Base-by-base conservation (phyloP, 2,113 vertebrate species). In the Cynocephalus volans region DNA sequence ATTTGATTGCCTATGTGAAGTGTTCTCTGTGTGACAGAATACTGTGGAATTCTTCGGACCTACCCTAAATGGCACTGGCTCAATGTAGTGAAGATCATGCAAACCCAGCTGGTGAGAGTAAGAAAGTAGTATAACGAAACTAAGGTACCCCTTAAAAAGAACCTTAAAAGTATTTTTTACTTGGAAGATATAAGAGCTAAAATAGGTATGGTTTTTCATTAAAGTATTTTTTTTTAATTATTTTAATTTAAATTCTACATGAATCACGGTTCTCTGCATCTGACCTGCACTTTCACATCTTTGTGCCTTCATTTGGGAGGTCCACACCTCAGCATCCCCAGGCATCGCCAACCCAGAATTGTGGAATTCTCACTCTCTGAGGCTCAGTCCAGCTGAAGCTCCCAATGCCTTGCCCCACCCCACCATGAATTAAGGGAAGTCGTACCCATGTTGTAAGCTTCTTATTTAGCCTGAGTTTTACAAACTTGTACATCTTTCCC, bases 51-150 rank as follows among this genome's bases (percentile, higher is more conserved):
- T 80, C 64, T 82, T 62, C 28, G 1, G 67, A 91, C 88, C n/a
- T 11, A 17, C 83, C 96, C 96, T 81, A 94, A 90, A 83, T 89
- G 85, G 70, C 75, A 90, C 77, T 73, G 75, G 50, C 62, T 92
- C 28, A 75, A 65, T 82, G 77, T 79, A 95, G 33, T 0, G 1
- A 98, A 96, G 56, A 86, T 9, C 7, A 54, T 88, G 65, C 83
- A 80, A 80, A 52, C 26, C 28, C 18, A 72, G 48, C 67, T 6
- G 15, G 54, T 65, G 7, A 64, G 5, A 65, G 10, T 9, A 52
- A 67, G 10, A 1, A 64, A 93, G 31, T 8, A 48, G 24, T 17
- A 93, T 52, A 54, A 80, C 11, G 18, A 87, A 76, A 76, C 45
- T 67, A 33, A 8, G 26, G 17, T 54, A 83, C 24, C 56, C 36